Percentiles rank a stretch among this genome's conserved stretches.
These are phyloP conservation scores for Cryptus viduatorius DNA, from an alignment of 2,888 invertebrate genomes.

Conservation along the genomic window DNA sequence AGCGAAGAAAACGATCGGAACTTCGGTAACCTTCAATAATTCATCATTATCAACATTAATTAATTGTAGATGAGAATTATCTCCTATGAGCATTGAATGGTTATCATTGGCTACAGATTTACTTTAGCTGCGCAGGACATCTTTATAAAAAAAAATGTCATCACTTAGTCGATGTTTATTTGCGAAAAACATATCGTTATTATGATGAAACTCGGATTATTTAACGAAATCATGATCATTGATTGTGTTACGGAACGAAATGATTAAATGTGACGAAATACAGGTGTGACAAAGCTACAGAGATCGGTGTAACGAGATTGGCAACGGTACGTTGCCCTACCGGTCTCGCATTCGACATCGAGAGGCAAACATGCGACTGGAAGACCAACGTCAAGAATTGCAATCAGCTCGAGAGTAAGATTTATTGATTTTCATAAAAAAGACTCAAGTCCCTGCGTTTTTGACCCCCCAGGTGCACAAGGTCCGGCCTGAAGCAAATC, in stretches of 20 bases:
- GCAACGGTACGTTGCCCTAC: conserved; percentile 95
- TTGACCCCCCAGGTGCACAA: conserved; percentile 94
- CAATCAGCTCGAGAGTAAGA: conserved; percentile 96
- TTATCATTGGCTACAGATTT: background rate
- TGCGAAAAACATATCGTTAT: background rate
- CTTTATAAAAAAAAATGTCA: background rate
- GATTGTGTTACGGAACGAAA: background rate
- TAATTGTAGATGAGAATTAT: background rate
- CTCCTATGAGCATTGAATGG: too few species aligned
- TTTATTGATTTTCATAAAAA: conserved; percentile 62
- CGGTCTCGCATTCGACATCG: conserved; percentile 97
- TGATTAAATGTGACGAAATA: conserved; percentile 73
- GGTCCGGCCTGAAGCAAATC: conserved; percentile 98
- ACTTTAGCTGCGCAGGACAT: background rate
- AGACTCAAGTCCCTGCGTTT: conserved; percentile 84
- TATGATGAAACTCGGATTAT: background rate
- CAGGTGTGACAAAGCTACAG: conserved; percentile 97
- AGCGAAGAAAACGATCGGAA: background rate
- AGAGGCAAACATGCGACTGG: conserved; percentile 98
- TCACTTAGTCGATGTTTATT: background rate
- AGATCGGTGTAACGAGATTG: conserved; percentile 94
- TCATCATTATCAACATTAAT: conserved; percentile 5
- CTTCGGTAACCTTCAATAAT: background rate
- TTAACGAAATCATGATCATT: background rate
- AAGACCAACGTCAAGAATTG: conserved; percentile 98